Percentiles rank a stretch among this genome's conserved stretches.
Evolutionary conservation across 2,888 invertebrate species (phyloP).

Genomic region (Caenorhabditis wallacei): DNA sequence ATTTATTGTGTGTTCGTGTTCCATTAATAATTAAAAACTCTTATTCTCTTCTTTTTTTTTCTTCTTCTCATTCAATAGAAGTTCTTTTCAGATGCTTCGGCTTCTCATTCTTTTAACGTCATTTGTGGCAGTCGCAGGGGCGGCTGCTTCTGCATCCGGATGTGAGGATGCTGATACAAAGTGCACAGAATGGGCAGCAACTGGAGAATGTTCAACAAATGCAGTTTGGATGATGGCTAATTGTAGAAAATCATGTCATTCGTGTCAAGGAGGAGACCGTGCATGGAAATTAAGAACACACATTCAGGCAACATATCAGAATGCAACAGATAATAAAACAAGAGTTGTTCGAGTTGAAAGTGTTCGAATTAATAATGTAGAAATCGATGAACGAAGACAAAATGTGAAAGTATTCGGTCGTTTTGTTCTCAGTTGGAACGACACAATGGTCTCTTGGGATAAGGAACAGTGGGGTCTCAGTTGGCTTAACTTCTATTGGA

Average conservation of each 20-base stretch:
- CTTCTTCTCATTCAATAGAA: constrained; percentile 1
- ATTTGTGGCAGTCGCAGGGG: constrained; percentile 35
- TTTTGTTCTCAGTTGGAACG: constrained; percentile 83
- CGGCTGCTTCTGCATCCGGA: constrained; percentile 49
- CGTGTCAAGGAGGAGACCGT: constrained; percentile 83
- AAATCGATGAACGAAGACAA: constrained; percentile 81
- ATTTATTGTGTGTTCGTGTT: constrained; percentile 39
- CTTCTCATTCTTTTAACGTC: constrained; percentile 61
- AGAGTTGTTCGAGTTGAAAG: constrained; percentile 79
- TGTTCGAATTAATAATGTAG: constrained; percentile 81
- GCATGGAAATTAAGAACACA: constrained; percentile 82
- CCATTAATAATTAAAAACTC: constrained; percentile 47
- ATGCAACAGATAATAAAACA: constrained; percentile 72
- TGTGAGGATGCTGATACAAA: constrained; percentile 83
- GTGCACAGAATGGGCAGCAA: constrained; percentile 82
- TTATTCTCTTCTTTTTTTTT: constrained; percentile 16
- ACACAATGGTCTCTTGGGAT: constrained; percentile 82
- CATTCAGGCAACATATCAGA: constrained; percentile 79
- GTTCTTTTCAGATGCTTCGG: constrained; percentile 59
- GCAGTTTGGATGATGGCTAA: constrained; percentile 84
- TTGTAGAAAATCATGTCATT: constrained; percentile 83
- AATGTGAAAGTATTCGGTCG: constrained; percentile 80
- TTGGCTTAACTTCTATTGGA: constrained; percentile 84
- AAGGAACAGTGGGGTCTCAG: constrained; percentile 83
- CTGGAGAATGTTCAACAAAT: constrained; percentile 83